Conservation (phyloP, 2,888 invertebrate species). For the Tachystola acroxantha region DNA sequence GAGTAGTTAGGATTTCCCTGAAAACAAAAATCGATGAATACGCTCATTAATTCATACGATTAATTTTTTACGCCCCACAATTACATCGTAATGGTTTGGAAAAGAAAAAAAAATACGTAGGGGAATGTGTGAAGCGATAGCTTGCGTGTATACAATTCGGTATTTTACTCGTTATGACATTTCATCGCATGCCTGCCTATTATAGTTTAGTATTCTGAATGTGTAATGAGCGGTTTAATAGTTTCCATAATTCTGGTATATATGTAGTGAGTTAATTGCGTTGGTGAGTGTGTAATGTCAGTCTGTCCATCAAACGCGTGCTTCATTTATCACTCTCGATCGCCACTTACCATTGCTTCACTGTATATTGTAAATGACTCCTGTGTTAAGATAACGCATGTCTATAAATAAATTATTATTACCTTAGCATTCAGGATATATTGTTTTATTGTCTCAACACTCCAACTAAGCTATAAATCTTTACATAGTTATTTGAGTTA, state of each 20-base stretch:
- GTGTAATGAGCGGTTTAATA: constrained; percentile 50
- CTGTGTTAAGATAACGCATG: background rate
- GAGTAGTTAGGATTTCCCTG: constrained; percentile 78
- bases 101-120: constrained; percentile 26
- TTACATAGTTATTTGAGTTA: too few species aligned
- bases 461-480: too few species aligned
- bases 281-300: constrained; percentile 40
- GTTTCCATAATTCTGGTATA: constrained; percentile 59
- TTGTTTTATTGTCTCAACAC: too few species aligned
- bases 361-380: constrained; percentile 4
- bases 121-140: constrained; percentile 55
- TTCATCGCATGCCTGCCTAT: constrained; percentile 54
- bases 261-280: constrained; percentile 39
- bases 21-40: constrained; percentile 30
- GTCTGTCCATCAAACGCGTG: constrained; percentile 41
- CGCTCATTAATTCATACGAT: constrained; percentile 27
- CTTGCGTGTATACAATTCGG: constrained; percentile 57
- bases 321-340: constrained; percentile 40
- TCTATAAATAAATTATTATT: too few species aligned
- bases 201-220: constrained; percentile 64
- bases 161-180: constrained; percentile 59
- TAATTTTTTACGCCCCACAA: constrained; percentile 34
- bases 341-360: constrained; percentile 26
- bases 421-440: too few species aligned
- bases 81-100: constrained; percentile 29